Evolutionary conservation across 2,113 vertebrate species (phyloP).

Genomic region (Pontoporia blainvillei): DNA sequence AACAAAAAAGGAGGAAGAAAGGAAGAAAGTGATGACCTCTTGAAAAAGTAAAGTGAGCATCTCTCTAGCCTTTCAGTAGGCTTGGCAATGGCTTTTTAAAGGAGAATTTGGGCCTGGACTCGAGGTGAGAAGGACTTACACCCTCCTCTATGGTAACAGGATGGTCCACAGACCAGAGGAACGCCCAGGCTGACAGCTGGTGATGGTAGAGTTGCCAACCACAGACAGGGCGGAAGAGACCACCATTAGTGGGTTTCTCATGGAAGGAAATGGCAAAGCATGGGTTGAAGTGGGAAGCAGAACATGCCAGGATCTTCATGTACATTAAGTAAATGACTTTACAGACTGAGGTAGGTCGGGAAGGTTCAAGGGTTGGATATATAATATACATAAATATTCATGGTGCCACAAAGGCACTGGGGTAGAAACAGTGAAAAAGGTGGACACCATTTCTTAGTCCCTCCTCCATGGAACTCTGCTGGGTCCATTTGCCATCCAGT

Average conservation of each 20-base stretch:
- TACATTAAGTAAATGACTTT: background rate
- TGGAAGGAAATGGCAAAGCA: background rate
- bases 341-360: background rate
- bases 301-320: background rate
- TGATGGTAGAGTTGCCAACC: background rate
- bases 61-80: background rate
- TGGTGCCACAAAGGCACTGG: background rate
- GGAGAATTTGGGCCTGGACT: background rate
- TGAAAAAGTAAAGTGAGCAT: background rate
- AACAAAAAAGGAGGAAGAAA: background rate
- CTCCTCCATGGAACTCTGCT: background rate
- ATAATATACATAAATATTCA: background rate
- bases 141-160: background rate
- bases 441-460: background rate
- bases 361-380: background rate
- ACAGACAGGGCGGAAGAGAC: background rate
- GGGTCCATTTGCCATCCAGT: background rate
- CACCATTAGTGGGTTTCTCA: background rate
- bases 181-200: background rate
- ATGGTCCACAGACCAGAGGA: background rate
- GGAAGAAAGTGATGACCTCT: background rate
- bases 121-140: background rate
- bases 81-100: background rate
- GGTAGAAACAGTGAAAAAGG: background rate
- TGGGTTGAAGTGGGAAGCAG: background rate